Evolutionary conservation across 30 jellyfish, hydroid and myxozoan genomes (phyloP).

Genomic region (Aurelia aurita): DNA sequence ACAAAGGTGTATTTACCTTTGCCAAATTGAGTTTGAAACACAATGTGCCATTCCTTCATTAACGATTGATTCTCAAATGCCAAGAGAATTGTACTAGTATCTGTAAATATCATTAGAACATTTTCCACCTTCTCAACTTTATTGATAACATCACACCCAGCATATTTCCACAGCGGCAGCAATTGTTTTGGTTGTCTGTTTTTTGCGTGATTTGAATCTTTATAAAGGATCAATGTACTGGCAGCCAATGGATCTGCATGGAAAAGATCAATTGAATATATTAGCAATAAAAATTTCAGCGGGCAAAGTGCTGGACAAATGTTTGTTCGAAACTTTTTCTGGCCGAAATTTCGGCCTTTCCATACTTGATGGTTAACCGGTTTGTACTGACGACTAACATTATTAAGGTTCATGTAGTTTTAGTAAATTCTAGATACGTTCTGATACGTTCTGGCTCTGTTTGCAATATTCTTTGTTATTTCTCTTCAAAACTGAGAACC

Average conservation of each 20-base stretch:
- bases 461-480: too few species aligned
- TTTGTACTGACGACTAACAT: too few species aligned
- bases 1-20: constrained; percentile 40
- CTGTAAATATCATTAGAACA: constrained; percentile 79
- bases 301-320: too few species aligned
- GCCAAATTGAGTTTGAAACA: constrained; percentile 70
- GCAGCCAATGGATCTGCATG: constrained; percentile 51
- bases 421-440: too few species aligned
- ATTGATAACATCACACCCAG: constrained; percentile 60
- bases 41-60: constrained; percentile 65
- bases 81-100: constrained; percentile 57
- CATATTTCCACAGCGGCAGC: constrained; percentile 75
- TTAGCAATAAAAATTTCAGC: too few species aligned
- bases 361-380: too few species aligned
- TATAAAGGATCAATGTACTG: constrained; percentile 59
- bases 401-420: too few species aligned
- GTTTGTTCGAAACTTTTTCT: too few species aligned
- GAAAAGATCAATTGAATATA: neutral
- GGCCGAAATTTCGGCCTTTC: too few species aligned
- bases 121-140: constrained; percentile 74
- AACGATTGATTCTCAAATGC: constrained; percentile 59
- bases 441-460: too few species aligned
- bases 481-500: too few species aligned
- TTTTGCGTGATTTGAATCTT: constrained; percentile 75
- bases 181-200: constrained; percentile 63